phyloP scores from a whole-genome alignment of 2,113 vertebrate species.

The Mesocricetus auratus region DNA sequence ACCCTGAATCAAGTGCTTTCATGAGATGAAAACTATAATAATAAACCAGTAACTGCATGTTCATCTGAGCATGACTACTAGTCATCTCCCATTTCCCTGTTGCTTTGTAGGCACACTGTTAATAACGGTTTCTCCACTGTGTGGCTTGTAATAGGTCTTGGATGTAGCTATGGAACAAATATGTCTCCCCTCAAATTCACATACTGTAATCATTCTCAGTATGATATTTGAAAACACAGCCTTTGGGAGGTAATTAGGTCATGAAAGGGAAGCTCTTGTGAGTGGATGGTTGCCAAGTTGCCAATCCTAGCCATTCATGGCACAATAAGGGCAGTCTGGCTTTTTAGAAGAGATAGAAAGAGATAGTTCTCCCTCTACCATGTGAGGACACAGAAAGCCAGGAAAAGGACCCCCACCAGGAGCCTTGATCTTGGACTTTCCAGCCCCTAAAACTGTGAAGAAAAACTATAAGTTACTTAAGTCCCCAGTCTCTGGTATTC shows the following conservation, averaged over 20 bases:
- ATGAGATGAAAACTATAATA: conserved; percentile 22
- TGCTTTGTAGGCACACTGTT: background rate
- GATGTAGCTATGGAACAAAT: background rate
- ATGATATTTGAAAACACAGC: background rate
- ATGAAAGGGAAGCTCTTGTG: background rate
- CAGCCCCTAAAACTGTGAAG: background rate
- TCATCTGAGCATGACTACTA: background rate
- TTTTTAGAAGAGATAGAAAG: background rate
- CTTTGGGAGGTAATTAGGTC: background rate
- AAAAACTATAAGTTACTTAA: background rate
- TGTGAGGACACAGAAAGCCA: background rate
- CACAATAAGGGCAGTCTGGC: background rate
- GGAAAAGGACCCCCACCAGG: background rate
- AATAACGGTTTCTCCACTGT: conserved; percentile 1
- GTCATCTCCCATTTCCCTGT: background rate
- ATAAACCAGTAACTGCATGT: background rate
- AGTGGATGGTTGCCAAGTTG: background rate
- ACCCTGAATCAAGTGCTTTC: conserved; percentile 31
- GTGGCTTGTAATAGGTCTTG: background rate
- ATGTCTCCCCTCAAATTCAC: background rate
- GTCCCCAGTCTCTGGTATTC: background rate
- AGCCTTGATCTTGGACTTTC: background rate
- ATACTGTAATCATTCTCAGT: background rate
- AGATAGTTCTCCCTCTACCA: background rate
- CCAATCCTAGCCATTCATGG: background rate